Base-by-base conservation (phyloP, 2,888 invertebrate genomes). In the Euphydryas editha region DNA sequence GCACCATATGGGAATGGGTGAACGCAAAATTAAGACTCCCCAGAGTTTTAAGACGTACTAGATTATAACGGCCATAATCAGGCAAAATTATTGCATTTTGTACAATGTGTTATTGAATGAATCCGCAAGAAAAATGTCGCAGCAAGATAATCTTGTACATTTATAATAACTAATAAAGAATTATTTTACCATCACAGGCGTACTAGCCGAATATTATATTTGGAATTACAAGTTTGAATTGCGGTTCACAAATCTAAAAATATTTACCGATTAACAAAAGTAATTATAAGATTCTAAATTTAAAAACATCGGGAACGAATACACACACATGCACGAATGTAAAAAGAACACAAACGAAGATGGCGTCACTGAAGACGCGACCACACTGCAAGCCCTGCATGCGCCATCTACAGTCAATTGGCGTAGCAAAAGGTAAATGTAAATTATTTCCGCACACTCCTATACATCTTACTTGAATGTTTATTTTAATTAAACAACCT, bases 331-430 rank as follows among this genome's bases (percentile, higher is more conserved):
- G 61, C 55, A 51, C 49, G 21, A 65, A 68, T 58, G 72, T 70
- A 88, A 88, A 86, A 85, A 72, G 78, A 82, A 84, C 75, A 71
- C 69, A 60, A 76, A 75, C 54, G 64, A 79, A 78, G 62, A 83
- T 80, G 80, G 79, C 83, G 81, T 77, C 74, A 73, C 78, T 82
- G 87, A 89, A 80, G 88, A 81, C 74, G 75, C 83, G 91, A 85
- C 92, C 92, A 90, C 91, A 90, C 88, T 75, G 86, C 81, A 81
- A 78, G 84, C 80, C 78, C 76, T 77, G 81, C 86, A 89, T 84
- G 92, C 86, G 73, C 90, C 90, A 91, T 92, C 84, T 86, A 86
- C 83, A 76, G 70, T 81, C 89, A 90, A 92, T 90, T 90, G 90
- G 86, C 92, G 88, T 89, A 75, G 83, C 88, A 82, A 83, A 84